Evolutionary conservation across 2,113 vertebrate genomes (phyloP), one percentile per base, ranked within the genome.

Genomic region (Bombycilla garrulus): DNA sequence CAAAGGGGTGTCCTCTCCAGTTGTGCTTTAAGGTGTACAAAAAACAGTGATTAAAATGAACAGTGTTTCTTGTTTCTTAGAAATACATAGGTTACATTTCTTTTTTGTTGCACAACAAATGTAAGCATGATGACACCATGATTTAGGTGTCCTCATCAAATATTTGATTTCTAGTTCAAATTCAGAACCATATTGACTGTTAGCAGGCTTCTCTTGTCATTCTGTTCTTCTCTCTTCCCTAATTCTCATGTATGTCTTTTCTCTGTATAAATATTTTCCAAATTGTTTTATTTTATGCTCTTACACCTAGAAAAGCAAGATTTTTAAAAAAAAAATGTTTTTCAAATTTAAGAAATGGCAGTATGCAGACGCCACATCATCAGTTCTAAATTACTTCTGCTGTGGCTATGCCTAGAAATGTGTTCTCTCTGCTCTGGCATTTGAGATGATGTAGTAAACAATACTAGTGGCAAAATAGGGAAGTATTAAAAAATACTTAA

Each of bases 401-500:
- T 24, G n/a, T 92, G 65, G 76, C 72, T 90, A 4, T n/a, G 31
- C 82, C 81, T 86, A 48, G 53, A 78, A 96, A 81, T 57, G 69
- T 0, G 0, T 96, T 93, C 21, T 54, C 36, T 86, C 64, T 84
- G 69, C 72, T 81, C 56, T 84, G 69, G 56, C 38, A 7, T 88
- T 82, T 70, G 56, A 92, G 86, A 83, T 10, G 8, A 78, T 83
- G 57, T 78, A 78, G 94, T 83, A 96, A 97, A 96, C 95, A 95
- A 42, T 88, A 92, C 82, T 96, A 92, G 71, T 78, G 93, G 93
- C 94, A 90, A 96, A 95, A 92, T 78, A 67, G 40, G 54, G 65
- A 90, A 89, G 57, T 94, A 93, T 95, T 97, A 92, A 96, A 93
- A 92, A 95, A 95, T 90, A 86, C 94, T 96, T 97, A 88, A 94